phyloP scores from a whole-genome alignment of 2,888 invertebrate genomes.

The Coelopa pilipes region DNA sequence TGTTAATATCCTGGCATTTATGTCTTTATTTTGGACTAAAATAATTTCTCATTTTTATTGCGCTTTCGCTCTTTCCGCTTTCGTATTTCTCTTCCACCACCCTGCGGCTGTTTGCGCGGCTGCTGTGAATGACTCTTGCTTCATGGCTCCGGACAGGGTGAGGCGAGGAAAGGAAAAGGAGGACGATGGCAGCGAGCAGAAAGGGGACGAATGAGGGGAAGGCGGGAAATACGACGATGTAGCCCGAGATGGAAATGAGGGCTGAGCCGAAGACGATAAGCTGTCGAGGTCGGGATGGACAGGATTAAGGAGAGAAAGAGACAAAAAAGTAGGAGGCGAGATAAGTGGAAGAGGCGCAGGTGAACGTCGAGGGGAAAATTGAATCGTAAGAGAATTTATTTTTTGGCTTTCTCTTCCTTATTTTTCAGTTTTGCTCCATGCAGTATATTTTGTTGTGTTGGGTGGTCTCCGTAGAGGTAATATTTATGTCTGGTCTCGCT shows the following conservation, averaged over 20 bases:
- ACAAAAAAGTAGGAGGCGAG: no score
- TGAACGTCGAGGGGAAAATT: no score
- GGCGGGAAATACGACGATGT: no score
- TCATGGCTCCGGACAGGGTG: no score
- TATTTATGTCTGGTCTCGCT: conserved; percentile 7
- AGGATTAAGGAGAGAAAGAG: no score
- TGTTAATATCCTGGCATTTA: conserved; percentile 37
- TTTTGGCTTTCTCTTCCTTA: background rate
- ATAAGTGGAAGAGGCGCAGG: no score
- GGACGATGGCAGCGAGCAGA: background rate
- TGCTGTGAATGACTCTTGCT: background rate
- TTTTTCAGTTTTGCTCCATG: background rate
- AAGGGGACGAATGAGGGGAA: no score
- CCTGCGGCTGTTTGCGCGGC: conserved; percentile 7
- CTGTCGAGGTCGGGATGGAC: no score
- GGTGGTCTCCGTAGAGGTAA: background rate
- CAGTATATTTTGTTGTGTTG: background rate
- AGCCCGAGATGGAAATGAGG: no score
- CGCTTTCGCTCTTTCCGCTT: conserved; percentile 11
- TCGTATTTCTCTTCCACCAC: background rate
- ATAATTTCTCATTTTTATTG: conserved; percentile 31
- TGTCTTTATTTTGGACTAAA: conserved; percentile 36
- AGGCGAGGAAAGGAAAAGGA: no score
- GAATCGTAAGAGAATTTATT: background rate
- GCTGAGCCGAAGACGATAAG: no score